Conservation (phyloP, 2,888 invertebrate genomes). For the Apamea monoglypha region DNA sequence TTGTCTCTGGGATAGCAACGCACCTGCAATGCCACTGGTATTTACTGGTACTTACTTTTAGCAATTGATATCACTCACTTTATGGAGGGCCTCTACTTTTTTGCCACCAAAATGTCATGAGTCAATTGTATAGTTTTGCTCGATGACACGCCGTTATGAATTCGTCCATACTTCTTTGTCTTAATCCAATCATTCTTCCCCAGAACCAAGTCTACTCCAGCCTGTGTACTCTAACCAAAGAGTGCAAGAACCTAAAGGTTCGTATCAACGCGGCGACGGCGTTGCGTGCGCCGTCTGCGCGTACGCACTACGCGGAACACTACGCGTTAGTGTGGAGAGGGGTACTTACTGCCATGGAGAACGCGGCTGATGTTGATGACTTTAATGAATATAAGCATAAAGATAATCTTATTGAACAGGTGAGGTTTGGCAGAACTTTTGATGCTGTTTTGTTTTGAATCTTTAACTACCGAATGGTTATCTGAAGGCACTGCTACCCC, state of each 20-base stretch:
- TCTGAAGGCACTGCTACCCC: background rate
- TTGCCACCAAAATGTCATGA: too few species aligned
- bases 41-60: background rate
- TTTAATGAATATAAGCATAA: constrained; percentile 96
- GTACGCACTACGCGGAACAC: constrained; percentile 92
- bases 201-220: constrained; percentile 92
- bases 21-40: background rate
- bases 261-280: constrained; percentile 96
- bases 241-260: constrained; percentile 96
- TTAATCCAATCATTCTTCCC: background rate
- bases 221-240: constrained; percentile 92
- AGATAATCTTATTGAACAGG: constrained; percentile 96
- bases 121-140: background rate
- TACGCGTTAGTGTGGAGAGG: constrained; percentile 92
- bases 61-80: too few species aligned
- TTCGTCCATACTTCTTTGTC: background rate
- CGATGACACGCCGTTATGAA: background rate
- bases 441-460: constrained; percentile 18
- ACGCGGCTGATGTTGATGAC: constrained; percentile 94
- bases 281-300: constrained; percentile 90
- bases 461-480: background rate
- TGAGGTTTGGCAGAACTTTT: constrained; percentile 69
- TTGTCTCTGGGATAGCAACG: background rate
- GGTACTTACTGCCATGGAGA: constrained; percentile 93
- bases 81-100: too few species aligned